phyloP scores from a whole-genome alignment of 2,888 invertebrate genomes.

The Melanostoma mellinum region DNA sequence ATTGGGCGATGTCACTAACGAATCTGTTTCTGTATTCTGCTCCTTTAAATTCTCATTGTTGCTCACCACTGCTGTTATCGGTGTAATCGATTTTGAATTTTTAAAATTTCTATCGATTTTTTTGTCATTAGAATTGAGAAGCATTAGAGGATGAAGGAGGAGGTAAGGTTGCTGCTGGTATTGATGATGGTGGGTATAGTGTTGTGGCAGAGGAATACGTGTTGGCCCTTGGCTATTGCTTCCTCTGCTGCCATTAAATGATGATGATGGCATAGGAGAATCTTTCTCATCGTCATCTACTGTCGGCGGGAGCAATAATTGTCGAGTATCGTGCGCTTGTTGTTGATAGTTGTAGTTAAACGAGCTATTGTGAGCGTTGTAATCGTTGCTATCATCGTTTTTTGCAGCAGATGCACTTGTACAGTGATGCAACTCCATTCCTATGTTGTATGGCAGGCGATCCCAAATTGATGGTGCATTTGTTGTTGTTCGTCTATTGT shows the following conservation, averaged over 20 bases:
- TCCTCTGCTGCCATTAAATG: slow-evolving; percentile 24
- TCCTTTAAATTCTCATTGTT: slow-evolving; percentile 12
- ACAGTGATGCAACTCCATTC: slow-evolving; percentile 69
- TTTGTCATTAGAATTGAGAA: slow-evolving; percentile 62
- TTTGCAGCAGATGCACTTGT: slow-evolving; percentile 36
- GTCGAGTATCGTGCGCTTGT: slow-evolving; percentile 52
- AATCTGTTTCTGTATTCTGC: slow-evolving; percentile 21
- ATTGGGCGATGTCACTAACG: slow-evolving; percentile 31
- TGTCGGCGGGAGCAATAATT: slow-evolving; percentile 55
- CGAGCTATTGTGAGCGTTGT: slow-evolving; percentile 36
- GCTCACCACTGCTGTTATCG: slow-evolving; percentile 28
- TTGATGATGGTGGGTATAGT: slow-evolving; percentile 51
- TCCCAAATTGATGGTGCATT: slow-evolving; percentile 69
- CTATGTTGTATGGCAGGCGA: slow-evolving; percentile 69
- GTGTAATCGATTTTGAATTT: slow-evolving; percentile 70
- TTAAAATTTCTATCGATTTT: slow-evolving; percentile 69
- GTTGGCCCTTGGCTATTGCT: slow-evolving; percentile 63
- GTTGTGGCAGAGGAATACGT: slow-evolving; percentile 54
- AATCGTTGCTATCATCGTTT: slow-evolving; percentile 37
- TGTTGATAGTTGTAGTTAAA: slow-evolving; percentile 56
- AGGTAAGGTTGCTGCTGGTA: slow-evolving; percentile 53
- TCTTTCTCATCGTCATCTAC: slow-evolving; percentile 28
- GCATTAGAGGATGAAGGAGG: slow-evolving; percentile 23
- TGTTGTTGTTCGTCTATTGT: slow-evolving; percentile 64
- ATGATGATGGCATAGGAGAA: slow-evolving; percentile 5